Base-by-base conservation (phyloP, 2,888 invertebrate genomes). In the Eupithecia inturbata region DNA sequence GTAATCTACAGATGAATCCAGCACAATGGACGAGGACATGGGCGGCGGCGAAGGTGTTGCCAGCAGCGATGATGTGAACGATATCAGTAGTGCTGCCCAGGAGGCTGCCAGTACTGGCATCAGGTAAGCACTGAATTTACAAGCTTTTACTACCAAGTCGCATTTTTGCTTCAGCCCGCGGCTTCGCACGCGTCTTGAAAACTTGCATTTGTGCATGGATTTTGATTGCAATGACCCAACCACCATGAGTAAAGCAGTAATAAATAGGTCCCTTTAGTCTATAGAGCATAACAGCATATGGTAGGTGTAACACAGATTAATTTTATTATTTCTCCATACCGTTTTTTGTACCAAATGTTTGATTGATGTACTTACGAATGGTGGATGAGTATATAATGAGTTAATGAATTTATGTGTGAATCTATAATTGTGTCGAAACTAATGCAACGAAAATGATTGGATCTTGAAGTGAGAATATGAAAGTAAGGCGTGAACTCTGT, bases 11-110 rank as follows among this genome's bases (percentile, higher is more conserved):
- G 95, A 94, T 85, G 94, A 94, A 82, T 94, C 94, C 19, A 94
- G 94, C 82, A 94, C 94, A 79, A 94, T 94, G 94, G 94, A 94
- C 74, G 94, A 94, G 82, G 94, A 94, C 74, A 91, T 94, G 91
- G 94, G 93, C 3, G 94, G 92, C 14, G 93, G 93, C 0, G 94
- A 94, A 76, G 95, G 94, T 4, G 95, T 95, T 0, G 95, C 95
- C 5, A 95, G 95, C 83, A 95, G 95, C 77, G 95, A 95, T 77
- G 95, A 95, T 80, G 93, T 95, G 6, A 93, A 94, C 73, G 95
- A 94, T 71, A 94, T 95, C 67, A 94, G 94, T 78, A 95, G 94
- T 79, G 95, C 94, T 0, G 92, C 94, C 0, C 91, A 91, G 70
- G 94, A 94, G 41, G 85, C 88, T 0, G 88, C 91, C 69, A 92